phyloP scores from a whole-genome alignment of 2,797 vertebrate genomes.

The Malurus leucopterus region DNA sequence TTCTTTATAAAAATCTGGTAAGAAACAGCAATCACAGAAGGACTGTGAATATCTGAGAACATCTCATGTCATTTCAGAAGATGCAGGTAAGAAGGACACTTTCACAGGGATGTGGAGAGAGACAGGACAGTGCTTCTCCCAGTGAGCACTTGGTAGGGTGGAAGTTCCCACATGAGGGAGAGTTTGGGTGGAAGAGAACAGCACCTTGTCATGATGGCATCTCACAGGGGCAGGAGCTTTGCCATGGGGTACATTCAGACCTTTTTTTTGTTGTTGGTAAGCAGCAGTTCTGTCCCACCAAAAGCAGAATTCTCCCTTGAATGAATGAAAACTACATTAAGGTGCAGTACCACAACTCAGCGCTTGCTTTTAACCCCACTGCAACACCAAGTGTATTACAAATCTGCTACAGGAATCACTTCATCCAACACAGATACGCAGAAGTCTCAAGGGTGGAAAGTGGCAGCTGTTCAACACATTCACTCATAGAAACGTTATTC shows the following conservation, averaged over 20 bases:
- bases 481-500: conserved; percentile 28
- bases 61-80: not conserved
- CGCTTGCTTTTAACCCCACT: conserved; percentile 1
- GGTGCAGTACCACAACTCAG: not conserved
- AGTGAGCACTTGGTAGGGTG: not conserved
- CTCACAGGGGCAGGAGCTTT: not conserved
- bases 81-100: not conserved
- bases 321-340: not conserved
- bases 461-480: conserved; percentile 61
- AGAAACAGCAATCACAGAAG: not conserved
- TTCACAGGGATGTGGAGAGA: not conserved
- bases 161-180: not conserved
- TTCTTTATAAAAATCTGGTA: not conserved
- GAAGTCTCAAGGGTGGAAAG: conserved; percentile 49
- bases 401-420: conserved; percentile 45
- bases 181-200: not conserved
- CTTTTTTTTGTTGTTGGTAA: not conserved
- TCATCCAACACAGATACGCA: conserved; percentile 19
- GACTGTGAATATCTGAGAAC: not conserved
- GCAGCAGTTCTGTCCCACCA: not conserved
- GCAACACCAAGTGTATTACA: not conserved
- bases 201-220: not conserved
- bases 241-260: not conserved
- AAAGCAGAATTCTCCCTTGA: not conserved
- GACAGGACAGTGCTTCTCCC: rapidly evolving